Conservation (phyloP, 1,140 invertebrate species). For the Luehdorfia chinensis region DNA sequence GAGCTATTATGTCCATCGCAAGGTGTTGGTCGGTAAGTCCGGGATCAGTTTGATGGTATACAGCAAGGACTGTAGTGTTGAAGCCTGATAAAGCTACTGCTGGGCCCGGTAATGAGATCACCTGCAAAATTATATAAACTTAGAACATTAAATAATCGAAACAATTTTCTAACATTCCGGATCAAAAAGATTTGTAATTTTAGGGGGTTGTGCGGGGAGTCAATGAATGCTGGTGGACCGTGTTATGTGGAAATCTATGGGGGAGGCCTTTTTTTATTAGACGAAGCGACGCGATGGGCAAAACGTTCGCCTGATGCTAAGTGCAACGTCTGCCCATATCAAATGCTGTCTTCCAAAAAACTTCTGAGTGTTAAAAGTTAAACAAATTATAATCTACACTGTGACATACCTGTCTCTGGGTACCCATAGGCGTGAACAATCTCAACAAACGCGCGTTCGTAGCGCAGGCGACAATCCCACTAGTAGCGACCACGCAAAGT, state of each 20-base stretch:
- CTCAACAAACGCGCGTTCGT: constrained; percentile 86
- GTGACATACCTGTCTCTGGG: constrained; percentile 88
- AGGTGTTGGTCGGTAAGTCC: constrained; percentile 78
- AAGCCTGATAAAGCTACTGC: constrained; percentile 83
- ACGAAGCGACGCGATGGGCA: too few relatives aligned
- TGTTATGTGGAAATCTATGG: too few relatives aligned
- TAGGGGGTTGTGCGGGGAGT: too few relatives aligned
- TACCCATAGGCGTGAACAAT: constrained; percentile 90
- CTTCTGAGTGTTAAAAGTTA: too few relatives aligned
- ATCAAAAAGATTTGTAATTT: neutral
- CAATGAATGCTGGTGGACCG: too few relatives aligned
- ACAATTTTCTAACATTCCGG: too few relatives aligned
- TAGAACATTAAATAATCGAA: too few relatives aligned
- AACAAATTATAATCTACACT: too few relatives aligned
- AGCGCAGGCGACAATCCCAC: constrained; percentile 86
- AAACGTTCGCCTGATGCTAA: too few relatives aligned
- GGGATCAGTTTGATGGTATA: constrained; percentile 84
- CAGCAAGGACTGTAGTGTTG: constrained; percentile 84
- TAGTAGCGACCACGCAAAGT: constrained; percentile 83
- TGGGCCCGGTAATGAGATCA: constrained; percentile 83
- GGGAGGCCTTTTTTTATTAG: too few relatives aligned
- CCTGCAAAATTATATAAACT: constrained; percentile 37
- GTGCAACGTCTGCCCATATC: too few relatives aligned
- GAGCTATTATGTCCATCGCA: constrained; percentile 72
- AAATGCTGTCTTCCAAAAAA: too few relatives aligned